Evolutionary conservation across 2,888 invertebrate species (phyloP).

Genomic region (Stenchaetothrips biformis): DNA sequence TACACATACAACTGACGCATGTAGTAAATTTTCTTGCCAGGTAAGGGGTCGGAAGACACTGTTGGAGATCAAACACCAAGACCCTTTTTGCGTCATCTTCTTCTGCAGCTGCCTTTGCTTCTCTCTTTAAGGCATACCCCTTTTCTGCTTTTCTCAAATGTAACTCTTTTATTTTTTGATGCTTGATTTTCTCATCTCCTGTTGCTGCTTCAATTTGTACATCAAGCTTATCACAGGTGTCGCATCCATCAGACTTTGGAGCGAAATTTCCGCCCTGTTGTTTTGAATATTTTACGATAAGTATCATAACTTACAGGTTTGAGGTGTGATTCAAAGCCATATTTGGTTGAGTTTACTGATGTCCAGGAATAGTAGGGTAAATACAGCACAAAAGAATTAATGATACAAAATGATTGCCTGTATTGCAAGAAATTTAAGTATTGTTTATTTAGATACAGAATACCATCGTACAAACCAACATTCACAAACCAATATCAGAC

Average conservation of each 20-base stretch:
- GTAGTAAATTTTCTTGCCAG: conserved; percentile 23
- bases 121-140: not conserved
- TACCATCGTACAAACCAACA: too few relatives aligned
- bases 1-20: conserved; percentile 32
- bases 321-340: too few relatives aligned
- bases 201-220: not conserved
- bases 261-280: not conserved
- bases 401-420: too few relatives aligned
- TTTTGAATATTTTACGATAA: not conserved
- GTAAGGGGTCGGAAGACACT: conserved; percentile 27
- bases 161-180: not conserved
- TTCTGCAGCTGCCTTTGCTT: not conserved
- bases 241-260: not conserved
- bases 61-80: conserved; percentile 26
- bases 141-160: not conserved
- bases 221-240: not conserved
- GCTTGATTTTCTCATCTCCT: not conserved
- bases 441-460: too few relatives aligned
- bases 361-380: too few relatives aligned
- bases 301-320: too few relatives aligned
- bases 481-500: too few relatives aligned
- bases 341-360: too few relatives aligned
- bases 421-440: too few relatives aligned
- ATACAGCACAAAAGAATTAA: too few relatives aligned
- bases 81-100: not conserved